phyloP scores from a whole-genome alignment of 2,888 invertebrate genomes.

The Oithona nana region DNA sequence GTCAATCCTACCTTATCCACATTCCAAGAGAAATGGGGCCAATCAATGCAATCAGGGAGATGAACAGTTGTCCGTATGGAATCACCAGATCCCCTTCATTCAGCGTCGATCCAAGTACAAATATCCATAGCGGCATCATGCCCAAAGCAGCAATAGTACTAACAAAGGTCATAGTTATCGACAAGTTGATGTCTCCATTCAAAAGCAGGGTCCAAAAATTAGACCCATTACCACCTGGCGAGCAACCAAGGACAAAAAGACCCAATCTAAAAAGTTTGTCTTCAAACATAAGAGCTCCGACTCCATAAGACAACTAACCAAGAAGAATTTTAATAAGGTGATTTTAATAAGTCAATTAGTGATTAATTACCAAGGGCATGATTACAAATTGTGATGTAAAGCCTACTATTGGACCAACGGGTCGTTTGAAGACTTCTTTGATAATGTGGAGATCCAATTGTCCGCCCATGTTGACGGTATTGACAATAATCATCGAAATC shows the following conservation, averaged over 20 bases:
- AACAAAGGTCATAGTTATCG: conserved; percentile 35
- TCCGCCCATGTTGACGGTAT: conserved; percentile 32
- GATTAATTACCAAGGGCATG: conserved; percentile 33
- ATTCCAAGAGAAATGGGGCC: conserved; percentile 8
- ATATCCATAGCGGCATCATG: conserved; percentile 35
- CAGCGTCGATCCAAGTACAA: conserved; percentile 29
- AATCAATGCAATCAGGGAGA: conserved; percentile 24
- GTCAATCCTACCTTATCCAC: background rate
- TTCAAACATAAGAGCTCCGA: conserved; percentile 19
- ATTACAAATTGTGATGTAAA: conserved; percentile 33
- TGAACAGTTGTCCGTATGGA: conserved; percentile 30
- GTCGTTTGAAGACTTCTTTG: conserved; percentile 28
- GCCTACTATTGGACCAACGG: conserved; percentile 33
- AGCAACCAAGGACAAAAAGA: conserved; percentile 30
- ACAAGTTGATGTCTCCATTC: conserved; percentile 33
- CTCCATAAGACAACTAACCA: conserved; percentile 17
- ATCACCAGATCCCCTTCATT: conserved; percentile 24
- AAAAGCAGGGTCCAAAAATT: conserved; percentile 35
- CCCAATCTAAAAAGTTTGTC: conserved; percentile 27
- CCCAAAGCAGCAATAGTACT: conserved; percentile 32
- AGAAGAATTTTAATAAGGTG: background rate
- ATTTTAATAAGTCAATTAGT: background rate
- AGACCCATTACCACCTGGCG: conserved; percentile 33
- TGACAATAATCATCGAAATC: conserved; percentile 25
- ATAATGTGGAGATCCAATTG: conserved; percentile 28